Percentiles rank a stretch among this genome's conserved stretches.
phyloP scores from a whole-genome alignment of 2,113 vertebrate species.

The Misgurnus anguillicaudatus region DNA sequence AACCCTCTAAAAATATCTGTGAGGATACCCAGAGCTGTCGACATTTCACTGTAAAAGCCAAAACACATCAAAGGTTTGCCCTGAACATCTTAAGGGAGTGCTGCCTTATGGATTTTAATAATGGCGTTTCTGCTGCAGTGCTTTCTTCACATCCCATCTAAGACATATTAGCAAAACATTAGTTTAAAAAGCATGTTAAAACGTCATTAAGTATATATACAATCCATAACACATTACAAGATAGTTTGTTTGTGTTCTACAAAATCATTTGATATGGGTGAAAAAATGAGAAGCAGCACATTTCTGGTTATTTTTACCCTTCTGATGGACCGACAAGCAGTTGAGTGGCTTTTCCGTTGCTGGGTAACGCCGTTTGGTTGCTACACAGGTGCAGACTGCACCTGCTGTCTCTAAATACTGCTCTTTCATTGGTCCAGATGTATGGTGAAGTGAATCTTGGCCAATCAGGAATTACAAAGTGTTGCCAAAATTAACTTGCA shows the following conservation, averaged over 20 bases:
- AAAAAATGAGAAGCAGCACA: slow-evolving; percentile 29
- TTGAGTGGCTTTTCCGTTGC: slow-evolving; percentile 48
- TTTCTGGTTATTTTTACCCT: slow-evolving; percentile 35
- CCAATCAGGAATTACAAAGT: slow-evolving; percentile 36
- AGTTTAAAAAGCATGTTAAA: slow-evolving; percentile 5
- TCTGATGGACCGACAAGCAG: slow-evolving; percentile 13
- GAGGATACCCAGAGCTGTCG: slow-evolving; percentile 20
- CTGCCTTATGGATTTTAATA: slow-evolving; percentile 34
- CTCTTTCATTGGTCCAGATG: slow-evolving; percentile 49
- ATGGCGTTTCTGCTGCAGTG: slow-evolving; percentile 2
- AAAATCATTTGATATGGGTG: neutral
- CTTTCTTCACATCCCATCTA: slow-evolving; percentile 7
- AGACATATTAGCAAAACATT: slow-evolving; percentile 31
- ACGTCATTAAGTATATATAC: neutral
- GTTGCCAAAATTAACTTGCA: slow-evolving; percentile 30
- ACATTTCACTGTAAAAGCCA: slow-evolving; percentile 35
- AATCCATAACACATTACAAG: no score
- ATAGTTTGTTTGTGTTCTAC: neutral
- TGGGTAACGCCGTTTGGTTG: slow-evolving; percentile 43
- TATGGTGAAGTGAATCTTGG: slow-evolving; percentile 29
- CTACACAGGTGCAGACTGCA: slow-evolving; percentile 54
- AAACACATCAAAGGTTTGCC: slow-evolving; percentile 48
- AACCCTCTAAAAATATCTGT: slow-evolving; percentile 43
- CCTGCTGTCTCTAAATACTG: slow-evolving; percentile 49
- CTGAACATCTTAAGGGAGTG: slow-evolving; percentile 20